Evolutionary conservation across 2,888 invertebrate species (phyloP).

Genomic region (Drosophila buzzatii): DNA sequence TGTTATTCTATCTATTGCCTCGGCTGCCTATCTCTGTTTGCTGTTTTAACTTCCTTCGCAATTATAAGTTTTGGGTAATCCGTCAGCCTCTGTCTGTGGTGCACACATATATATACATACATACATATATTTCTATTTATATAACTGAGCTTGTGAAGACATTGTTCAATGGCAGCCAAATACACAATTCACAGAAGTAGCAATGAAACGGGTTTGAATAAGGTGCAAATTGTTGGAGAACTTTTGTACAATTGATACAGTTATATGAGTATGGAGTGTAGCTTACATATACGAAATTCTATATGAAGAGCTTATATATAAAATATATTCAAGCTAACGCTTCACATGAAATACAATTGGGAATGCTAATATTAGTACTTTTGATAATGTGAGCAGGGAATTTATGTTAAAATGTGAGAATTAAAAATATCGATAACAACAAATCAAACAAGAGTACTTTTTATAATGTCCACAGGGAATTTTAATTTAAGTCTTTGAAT

Average conservation of each 20-base stretch:
- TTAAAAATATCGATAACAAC: not conserved
- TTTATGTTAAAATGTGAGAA: not conserved
- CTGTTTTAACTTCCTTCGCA: slow-evolving; percentile 27
- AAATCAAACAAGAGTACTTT: not conserved
- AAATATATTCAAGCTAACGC: no score
- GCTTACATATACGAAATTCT: no score
- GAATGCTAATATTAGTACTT: not conserved
- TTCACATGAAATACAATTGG: no score
- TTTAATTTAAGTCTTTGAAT: not conserved
- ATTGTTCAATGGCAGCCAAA: slow-evolving; percentile 22
- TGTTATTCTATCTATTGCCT: slow-evolving; percentile 40
- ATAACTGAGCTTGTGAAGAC: not conserved
- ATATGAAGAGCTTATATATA: no score
- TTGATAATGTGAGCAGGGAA: not conserved
- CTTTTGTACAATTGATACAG: slow-evolving; percentile 5
- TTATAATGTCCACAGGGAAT: not conserved
- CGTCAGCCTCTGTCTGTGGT: slow-evolving; percentile 55
- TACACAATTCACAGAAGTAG: slow-evolving; percentile 5
- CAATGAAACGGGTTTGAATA: not conserved
- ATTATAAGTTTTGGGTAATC: slow-evolving; percentile 64
- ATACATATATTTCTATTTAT: not conserved
- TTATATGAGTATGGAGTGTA: not conserved
- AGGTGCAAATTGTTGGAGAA: not conserved
- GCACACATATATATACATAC: not conserved
- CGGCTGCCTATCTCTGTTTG: not conserved